Base-by-base conservation (phyloP, 2,888 invertebrate species). In the Melanostoma mellinum region DNA sequence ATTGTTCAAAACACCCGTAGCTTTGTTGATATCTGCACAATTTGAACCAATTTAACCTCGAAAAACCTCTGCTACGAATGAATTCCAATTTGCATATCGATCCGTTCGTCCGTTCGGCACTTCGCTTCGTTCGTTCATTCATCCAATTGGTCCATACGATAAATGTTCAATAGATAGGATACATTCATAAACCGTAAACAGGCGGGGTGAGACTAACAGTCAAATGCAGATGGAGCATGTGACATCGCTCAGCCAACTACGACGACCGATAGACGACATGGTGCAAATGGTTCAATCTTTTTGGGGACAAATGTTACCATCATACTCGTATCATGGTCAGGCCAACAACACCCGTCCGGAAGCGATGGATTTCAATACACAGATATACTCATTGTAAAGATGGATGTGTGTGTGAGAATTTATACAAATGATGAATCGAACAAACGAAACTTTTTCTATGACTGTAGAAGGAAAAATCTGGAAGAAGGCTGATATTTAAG, bases 81-180 rank as follows among this genome's bases (percentile, higher is more conserved):
- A 79, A 48, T 74, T 40, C 74, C 55, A 79, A 84, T 84, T 84
- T 84, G 79, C 79, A 84, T 84, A 79, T 84, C 84, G 79, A 79
- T 84, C 56, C 40, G 68, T 56, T 68, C 20, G 1, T 20, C 1
- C 40, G 68, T 56, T 68, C 20, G 1, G 0, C 1, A 1, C 20
- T 20, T 20, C 20, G 20, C 1, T 20, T 20, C 20, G 20, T 79
- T 46, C 44, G 55, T 73, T 50, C 68, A 40, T 72, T 65, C 40
- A 30, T 72, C 71, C 71, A 76, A 80, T 77, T 67, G 77, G 8
- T 36, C 67, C 42, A 3, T 42, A 68, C 73, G 56, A 73, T 65
- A 73, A 72, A 56, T 69, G 78, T 74, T 74, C 78, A 69, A 50
- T 48, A 63, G 63, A 63, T 63, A 50, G 30, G 48, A 50, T 38